Base-by-base conservation (phyloP, 1,140 invertebrate genomes). In the Wasmannia auropunctata region DNA sequence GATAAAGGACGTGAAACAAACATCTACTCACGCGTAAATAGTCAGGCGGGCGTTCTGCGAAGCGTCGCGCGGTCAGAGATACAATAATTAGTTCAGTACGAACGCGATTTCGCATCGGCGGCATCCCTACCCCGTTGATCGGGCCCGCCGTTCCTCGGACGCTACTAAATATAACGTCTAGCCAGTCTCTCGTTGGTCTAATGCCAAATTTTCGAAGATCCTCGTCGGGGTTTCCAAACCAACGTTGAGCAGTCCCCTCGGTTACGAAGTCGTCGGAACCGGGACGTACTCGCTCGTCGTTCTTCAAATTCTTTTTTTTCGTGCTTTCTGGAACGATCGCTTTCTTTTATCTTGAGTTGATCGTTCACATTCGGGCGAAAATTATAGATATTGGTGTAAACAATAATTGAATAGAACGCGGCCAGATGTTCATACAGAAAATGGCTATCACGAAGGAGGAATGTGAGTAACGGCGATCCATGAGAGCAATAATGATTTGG, bases 91-190 rank as follows among this genome's bases (percentile, higher is more conserved):
- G 76, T 58, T 6, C 85, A 51, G 62, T 65, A 86, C 56, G 69
- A 81, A 80, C 25, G 25, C 34, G 37, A 81, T 81, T 81, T 81
- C 25, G 37, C 51, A 81, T 81, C 19, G 65, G n/a, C 28, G 62
- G 49, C 28, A 58, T 22, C 49, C 85, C 81, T 80, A 58, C 58
- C n/a, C 63, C 37, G 22, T 87, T 31, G 56, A 72, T 84, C 46
- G 83, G 63, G 22, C 67, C 77, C 63, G 65, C 28, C 56, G 69
- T 87, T 90, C n/a, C 92, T 90, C 85, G 88, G 86, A 91, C 87
- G 51, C 75, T 90, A 93, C 94, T 95, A 95, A 95, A 95, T 95
- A 95, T 95, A 95, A 94, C 92, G 92, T 92, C 92, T 91, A 93
- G 94, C 94, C 94, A 93, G 93, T 91, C 93, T 92, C 87, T 88